Base-by-base conservation (phyloP, 2,888 invertebrate genomes). In the Drosophila austrosaltans region DNA sequence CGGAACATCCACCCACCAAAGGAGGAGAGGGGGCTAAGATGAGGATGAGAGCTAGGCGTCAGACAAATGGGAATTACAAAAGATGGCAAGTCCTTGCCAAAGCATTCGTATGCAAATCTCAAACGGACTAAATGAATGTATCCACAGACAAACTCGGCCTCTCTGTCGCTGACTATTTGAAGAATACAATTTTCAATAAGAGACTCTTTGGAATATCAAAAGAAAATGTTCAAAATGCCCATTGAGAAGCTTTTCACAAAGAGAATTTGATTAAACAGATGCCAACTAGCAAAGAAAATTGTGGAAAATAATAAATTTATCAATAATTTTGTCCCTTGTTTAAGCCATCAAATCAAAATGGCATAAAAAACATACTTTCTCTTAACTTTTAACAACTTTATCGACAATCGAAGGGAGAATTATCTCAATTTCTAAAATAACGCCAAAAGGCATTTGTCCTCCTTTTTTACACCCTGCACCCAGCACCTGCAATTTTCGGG, bases 41-140 rank as follows among this genome's bases (percentile, higher is more conserved):
- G 28, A 57, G 2, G 12, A 30, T 30, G 32, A 44, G 10, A 48
- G 53, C 66, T 60, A 76, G 59, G 72, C 67, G 54, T 66, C 39
- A 39, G 59, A 70, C 77, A 79, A 74, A 74, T 73, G 66, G 42
- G n/a, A 59, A 42, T 59, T 59, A 32, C 44, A 61, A 42, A n/a
- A 48, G 36, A 36, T 16, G 57, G 10, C 30, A 60, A 42, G 32
- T 32, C 16, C 32, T 54, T 39, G 22, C 20, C 57, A 36, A 57
- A 39, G 57, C 80, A 78, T 78, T 79, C 77, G 66, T 77, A 78
- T 78, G 78, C 77, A 79, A 78, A 78, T 78, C 39, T 71, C 70
- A 61, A 66, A 63, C 70, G 53, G 75, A 79, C 39, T 69, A 70
- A 77, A 75, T 80, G 71, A 77, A 75, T 80, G 69, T 74, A 77